Evolutionary conservation across 1,140 invertebrate species (phyloP), one percentile per base, ranked within the genome.

Genomic region (Brachionus sp.): DNA sequence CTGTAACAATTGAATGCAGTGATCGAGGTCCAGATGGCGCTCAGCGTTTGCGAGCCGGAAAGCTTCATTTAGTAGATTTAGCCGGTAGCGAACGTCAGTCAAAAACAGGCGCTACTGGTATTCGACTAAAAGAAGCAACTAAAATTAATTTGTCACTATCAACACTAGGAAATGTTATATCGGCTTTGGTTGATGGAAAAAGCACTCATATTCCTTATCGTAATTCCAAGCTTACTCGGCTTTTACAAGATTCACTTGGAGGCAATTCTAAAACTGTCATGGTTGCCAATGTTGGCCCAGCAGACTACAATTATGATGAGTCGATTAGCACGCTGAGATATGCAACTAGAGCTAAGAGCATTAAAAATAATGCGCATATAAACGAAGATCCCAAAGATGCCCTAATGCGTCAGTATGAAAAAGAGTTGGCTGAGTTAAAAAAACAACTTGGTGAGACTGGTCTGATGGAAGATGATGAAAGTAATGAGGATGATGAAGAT

Each of bases 141-240:
- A 96, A 97, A 90, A 98, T 98, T 86, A 98, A 98, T 90, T 91
- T 97, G 85, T 95, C 95, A 2, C 89, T 98, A 3, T 97, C 95
- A 35, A 95, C 95, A 5, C 90, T 98, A 84, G 95, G 95, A 16
- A 98, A 98, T 90, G 96, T 98, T 7, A 98, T 98, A 85, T 96
- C 94, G 25, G 95, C 96, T 0, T 89, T 98, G 62, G 95, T 95
- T 57, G 88, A 89, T 85, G 88, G 88, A 10, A 89, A 89, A 73
- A 66, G 57, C 23, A 73, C 82, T 10, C 82, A 83, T 50, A 84
- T 84, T 12, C 88, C 88, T 16, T 89, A 89, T 85, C 86, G 89
- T 84, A 88, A 89, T 84, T 88, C 88, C 5, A 89, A 88, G 78
- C 85, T 89, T 19, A 89, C 89, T n/a, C 86, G 89, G 29, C 84